Percentiles rank a stretch among this genome's conserved stretches.
These are phyloP conservation scores for Mantis religiosa DNA, from an alignment of 2,888 invertebrate species.

Conservation along the genomic window DNA sequence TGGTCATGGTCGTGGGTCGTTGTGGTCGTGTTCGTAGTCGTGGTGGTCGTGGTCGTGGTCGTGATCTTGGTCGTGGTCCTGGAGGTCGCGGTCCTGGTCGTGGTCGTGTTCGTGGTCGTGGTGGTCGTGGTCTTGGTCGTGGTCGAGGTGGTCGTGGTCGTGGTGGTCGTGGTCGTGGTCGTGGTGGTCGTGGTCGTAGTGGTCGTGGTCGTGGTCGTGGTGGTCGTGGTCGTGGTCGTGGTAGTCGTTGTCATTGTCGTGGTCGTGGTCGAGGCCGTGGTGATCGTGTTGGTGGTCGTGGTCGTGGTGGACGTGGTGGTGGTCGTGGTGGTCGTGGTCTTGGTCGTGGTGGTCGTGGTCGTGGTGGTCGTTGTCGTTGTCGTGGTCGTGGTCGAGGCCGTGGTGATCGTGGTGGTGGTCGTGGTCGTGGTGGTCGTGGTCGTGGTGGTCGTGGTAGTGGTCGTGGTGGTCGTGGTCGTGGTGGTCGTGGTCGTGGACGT, in stretches of 20 bases:
- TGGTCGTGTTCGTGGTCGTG: neutral
- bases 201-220: too few species aligned
- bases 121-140: neutral
- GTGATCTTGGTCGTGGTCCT: neutral
- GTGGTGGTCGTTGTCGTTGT: neutral
- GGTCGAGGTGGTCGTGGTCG: neutral
- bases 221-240: neutral
- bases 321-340: neutral
- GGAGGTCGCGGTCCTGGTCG: neutral
- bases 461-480: neutral
- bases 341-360: neutral
- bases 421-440: neutral
- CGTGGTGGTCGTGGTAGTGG: neutral
- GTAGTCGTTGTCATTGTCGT: neutral
- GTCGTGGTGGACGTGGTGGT: neutral
- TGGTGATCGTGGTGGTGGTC: neutral
- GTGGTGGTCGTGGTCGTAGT: too few species aligned
- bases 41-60: neutral
- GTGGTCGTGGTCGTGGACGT: neutral
- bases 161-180: neutral
- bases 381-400: neutral
- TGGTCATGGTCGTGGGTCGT: neutral
- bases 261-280: neutral
- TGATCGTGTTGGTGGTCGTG: neutral
- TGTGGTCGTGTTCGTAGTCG: too few species aligned